Evolutionary conservation across 2,888 invertebrate species (phyloP).

Genomic region (Drosophila neutralis): DNA sequence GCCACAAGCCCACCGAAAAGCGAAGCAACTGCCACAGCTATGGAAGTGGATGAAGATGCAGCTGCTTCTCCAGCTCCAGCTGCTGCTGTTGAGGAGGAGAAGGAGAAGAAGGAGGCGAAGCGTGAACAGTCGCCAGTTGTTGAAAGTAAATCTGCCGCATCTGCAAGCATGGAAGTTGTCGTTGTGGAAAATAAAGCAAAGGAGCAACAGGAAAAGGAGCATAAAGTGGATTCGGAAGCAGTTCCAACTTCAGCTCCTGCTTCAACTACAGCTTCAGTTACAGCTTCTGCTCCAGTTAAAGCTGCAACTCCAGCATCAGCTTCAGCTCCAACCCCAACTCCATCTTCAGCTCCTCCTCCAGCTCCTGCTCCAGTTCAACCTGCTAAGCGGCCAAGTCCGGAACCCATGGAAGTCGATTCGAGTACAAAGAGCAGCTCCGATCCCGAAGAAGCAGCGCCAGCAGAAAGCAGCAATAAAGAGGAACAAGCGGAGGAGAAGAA

Average conservation of each 20-base stretch:
- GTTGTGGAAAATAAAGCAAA: conserved; percentile 34
- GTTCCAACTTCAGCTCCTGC: not conserved
- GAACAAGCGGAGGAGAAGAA: conserved; percentile 11
- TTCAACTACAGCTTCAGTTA: not conserved
- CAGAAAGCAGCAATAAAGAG: conserved; percentile 18
- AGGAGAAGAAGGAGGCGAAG: conserved; percentile 25
- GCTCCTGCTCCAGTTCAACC: conserved; percentile 27
- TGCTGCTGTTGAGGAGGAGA: conserved; percentile 38
- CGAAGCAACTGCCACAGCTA: conserved; percentile 46
- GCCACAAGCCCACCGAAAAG: conserved; percentile 49
- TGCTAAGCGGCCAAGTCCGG: conserved; percentile 71
- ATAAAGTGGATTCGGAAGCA: conserved; percentile 35
- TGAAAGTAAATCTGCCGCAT: conserved; percentile 31
- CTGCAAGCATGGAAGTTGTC: conserved; percentile 49
- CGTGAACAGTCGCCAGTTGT: conserved; percentile 15
- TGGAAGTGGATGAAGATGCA: conserved; percentile 59
- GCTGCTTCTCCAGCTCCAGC: conserved; percentile 52
- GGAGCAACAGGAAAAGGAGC: conserved; percentile 28
- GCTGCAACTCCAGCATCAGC: not conserved
- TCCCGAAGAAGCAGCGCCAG: conserved; percentile 28
- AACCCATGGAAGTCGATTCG: conserved; percentile 83
- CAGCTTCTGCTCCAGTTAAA: not conserved
- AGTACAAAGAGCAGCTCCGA: conserved; percentile 57
- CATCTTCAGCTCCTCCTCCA: not conserved
- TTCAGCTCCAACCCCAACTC: not conserved